Evolutionary conservation across 2,797 vertebrate genomes (phyloP).

Genomic region (Megaceryle alcyon): DNA sequence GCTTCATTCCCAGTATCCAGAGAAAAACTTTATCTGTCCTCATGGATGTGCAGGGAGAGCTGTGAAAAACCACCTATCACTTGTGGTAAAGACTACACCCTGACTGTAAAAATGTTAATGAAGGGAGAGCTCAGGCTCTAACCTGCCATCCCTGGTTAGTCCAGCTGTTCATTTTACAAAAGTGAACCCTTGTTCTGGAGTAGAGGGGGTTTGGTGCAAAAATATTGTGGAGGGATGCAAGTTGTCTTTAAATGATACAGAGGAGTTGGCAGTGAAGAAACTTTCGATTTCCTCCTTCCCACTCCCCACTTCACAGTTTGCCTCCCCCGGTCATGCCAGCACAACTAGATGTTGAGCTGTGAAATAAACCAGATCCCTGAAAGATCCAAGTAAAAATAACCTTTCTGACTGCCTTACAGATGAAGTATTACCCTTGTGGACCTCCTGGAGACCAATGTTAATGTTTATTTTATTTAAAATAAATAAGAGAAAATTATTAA

Average conservation of each 20-base stretch:
- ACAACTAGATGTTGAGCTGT: constrained; percentile 22
- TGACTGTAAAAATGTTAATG: background rate
- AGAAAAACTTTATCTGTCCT: constrained; percentile 17
- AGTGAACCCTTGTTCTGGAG: background rate
- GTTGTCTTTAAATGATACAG: constrained; percentile 14
- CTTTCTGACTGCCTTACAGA: background rate
- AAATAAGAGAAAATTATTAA: background rate
- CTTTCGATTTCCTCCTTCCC: constrained; percentile 45
- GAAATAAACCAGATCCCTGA: constrained; percentile 33
- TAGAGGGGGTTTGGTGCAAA: background rate
- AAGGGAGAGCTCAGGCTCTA: background rate
- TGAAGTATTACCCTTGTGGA: background rate
- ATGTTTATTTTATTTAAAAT: constrained; percentile 42
- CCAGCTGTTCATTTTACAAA: background rate
- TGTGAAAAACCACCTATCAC: background rate
- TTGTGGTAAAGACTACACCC: background rate
- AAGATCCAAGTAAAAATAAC: constrained; percentile 32
- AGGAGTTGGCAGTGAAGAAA: constrained; percentile 9
- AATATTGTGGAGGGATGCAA: background rate
- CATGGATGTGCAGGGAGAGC: background rate
- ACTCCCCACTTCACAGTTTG: constrained; percentile 35
- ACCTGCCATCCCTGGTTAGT: background rate
- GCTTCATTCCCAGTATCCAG: background rate
- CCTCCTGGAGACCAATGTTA: background rate
- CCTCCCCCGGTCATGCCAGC: constrained; percentile 21